Conservation (phyloP, 2,113 vertebrate genomes). For the Pelobates fuscus region DNA sequence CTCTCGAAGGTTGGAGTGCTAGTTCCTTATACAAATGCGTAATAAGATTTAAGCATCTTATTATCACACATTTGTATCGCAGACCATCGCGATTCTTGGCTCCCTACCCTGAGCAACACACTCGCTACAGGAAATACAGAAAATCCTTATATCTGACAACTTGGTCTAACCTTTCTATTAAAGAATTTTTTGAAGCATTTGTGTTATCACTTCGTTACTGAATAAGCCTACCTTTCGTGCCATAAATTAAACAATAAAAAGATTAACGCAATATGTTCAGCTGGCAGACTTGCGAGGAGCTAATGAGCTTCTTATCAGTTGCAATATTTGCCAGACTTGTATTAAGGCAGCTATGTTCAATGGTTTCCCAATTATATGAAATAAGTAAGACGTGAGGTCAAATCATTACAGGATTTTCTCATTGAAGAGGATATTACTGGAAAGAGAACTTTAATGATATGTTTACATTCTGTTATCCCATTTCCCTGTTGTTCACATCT, state of each 20-base stretch:
- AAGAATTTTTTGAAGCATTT: neutral
- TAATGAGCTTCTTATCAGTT: neutral
- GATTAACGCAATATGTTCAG: neutral
- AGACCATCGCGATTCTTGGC: neutral
- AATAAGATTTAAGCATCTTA: neutral
- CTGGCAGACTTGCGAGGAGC: neutral
- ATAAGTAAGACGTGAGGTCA: too few relatives aligned
- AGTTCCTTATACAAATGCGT: neutral
- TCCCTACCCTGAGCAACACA: neutral
- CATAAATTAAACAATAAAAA: neutral
- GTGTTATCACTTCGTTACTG: constrained; percentile 1
- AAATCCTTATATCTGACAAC: neutral
- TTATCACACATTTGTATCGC: neutral
- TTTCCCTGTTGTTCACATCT: too few relatives aligned
- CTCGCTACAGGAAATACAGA: neutral
- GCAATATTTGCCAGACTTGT: neutral
- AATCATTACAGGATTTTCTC: too few relatives aligned
- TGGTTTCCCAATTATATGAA: too few relatives aligned
- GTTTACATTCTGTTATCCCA: too few relatives aligned
- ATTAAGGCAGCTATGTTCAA: too few relatives aligned
- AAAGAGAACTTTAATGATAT: too few relatives aligned
- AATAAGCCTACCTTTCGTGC: neutral
- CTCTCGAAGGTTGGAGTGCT: neutral
- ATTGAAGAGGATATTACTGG: too few relatives aligned
- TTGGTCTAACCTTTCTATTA: constrained; percentile 5